Conservation (phyloP, 2,888 invertebrate genomes). For the Tetragonisca angustula region DNA sequence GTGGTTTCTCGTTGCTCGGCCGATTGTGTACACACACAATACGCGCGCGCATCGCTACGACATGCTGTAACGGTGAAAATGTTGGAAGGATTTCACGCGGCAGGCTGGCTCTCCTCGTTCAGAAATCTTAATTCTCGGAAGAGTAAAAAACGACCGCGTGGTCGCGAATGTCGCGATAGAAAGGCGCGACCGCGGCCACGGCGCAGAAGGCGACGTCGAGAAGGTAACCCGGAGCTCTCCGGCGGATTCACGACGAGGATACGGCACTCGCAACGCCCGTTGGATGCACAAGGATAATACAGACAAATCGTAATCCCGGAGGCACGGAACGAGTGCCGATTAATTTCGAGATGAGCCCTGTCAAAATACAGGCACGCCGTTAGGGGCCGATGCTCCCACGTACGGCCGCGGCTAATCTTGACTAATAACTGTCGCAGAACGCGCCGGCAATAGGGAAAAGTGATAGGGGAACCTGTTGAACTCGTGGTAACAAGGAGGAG, state of each 20-base stretch:
- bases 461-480: conserved; percentile 53
- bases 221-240: neutral
- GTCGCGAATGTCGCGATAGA: conserved; percentile 34
- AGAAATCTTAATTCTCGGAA: conserved; percentile 74
- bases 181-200: conserved; percentile 15
- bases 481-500: conserved; percentile 36
- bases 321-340: conserved; percentile 79
- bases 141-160: conserved; percentile 38
- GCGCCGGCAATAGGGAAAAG: conserved; percentile 46
- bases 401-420: conserved; percentile 76
- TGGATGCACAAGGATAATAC: conserved; percentile 74
- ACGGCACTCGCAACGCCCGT: conserved; percentile 50
- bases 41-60: neutral
- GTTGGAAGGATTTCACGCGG: conserved; percentile 64
- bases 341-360: conserved; percentile 82
- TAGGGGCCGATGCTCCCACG: conserved; percentile 63
- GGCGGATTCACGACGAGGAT: neutral
- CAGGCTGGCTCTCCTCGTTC: conserved; percentile 15
- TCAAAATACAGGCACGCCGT: conserved; percentile 78
- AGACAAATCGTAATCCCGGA: conserved; percentile 82
- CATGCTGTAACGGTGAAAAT: conserved; percentile 71
- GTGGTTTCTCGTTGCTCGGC: conserved; percentile 52
- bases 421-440: conserved; percentile 80
- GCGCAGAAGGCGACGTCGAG: conserved; percentile 3
- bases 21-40: conserved; percentile 61